Conservation (phyloP, 2,113 vertebrate genomes). For the Sinocyclocheilus anophthalmus region DNA sequence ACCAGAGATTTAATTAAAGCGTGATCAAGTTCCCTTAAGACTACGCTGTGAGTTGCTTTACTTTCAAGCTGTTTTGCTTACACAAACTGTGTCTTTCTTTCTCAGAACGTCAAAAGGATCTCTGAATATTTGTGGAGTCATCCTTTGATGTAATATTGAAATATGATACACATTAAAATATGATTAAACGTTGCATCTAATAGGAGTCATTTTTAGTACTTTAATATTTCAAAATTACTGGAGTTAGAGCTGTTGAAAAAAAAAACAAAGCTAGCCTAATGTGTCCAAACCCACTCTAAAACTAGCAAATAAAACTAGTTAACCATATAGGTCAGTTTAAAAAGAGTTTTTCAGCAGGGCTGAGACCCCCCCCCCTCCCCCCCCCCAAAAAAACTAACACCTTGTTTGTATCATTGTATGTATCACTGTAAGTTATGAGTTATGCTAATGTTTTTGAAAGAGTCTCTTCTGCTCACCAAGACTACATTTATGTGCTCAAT, state of each 20-base stretch:
- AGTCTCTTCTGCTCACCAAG: no score
- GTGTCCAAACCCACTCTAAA: neutral
- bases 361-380: neutral
- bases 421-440: no score
- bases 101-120: neutral
- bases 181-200: neutral
- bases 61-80: neutral
- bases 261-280: no score
- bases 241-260: neutral
- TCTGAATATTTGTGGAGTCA: neutral
- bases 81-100: neutral
- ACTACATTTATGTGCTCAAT: no score
- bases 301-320: neutral
- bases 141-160: conserved; percentile 6
- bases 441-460: neutral
- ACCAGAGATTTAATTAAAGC: conserved; percentile 13
- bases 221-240: neutral
- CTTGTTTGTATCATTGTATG: no score
- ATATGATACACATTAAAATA: neutral
- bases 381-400: neutral
- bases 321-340: neutral
- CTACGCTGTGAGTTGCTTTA: neutral
- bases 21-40: neutral
- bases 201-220: neutral
- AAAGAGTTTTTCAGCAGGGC: neutral